Evolutionary conservation across 2,888 invertebrate genomes (phyloP).

Genomic region (Nebria salina): DNA sequence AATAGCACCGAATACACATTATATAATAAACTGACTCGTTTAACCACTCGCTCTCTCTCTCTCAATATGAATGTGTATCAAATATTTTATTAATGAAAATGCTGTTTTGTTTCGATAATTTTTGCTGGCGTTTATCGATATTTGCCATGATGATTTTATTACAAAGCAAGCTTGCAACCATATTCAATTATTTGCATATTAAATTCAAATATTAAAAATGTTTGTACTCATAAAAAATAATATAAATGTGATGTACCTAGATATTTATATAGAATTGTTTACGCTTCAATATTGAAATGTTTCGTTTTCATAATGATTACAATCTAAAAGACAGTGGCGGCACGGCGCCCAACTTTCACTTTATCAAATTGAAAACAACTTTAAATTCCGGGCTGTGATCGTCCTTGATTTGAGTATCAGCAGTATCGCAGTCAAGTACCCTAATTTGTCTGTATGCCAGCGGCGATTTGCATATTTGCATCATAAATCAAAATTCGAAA

Average conservation of each 20-base stretch:
- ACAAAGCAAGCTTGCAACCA: too few species aligned
- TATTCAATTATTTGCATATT: too few species aligned
- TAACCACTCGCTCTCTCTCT: neutral
- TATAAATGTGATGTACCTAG: too few species aligned
- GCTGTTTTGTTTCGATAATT: neutral
- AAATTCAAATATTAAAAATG: too few species aligned
- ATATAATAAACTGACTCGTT: conserved; percentile 9
- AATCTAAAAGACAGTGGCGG: neutral
- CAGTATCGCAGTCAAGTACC: conserved; percentile 22
- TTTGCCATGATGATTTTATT: neutral
- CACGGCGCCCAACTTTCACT: conserved; percentile 21
- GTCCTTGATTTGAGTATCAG: conserved; percentile 26
- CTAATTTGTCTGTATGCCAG: conserved; percentile 47
- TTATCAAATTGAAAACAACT: conserved; percentile 44
- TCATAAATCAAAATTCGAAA: conserved; percentile 47
- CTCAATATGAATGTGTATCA: neutral
- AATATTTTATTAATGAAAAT: conserved; percentile 27
- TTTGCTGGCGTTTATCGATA: neutral
- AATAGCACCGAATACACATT: conserved; percentile 30
- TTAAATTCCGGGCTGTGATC: conserved; percentile 27
- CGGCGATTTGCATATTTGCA: conserved; percentile 35
- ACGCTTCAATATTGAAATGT: neutral
- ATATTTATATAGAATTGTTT: neutral
- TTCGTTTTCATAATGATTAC: neutral
- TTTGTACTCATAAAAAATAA: too few species aligned